Percentiles rank a stretch among this genome's conserved stretches.
phyloP scores from a whole-genome alignment of 2,113 vertebrate genomes.

The Cynopterus brachyotis region DNA sequence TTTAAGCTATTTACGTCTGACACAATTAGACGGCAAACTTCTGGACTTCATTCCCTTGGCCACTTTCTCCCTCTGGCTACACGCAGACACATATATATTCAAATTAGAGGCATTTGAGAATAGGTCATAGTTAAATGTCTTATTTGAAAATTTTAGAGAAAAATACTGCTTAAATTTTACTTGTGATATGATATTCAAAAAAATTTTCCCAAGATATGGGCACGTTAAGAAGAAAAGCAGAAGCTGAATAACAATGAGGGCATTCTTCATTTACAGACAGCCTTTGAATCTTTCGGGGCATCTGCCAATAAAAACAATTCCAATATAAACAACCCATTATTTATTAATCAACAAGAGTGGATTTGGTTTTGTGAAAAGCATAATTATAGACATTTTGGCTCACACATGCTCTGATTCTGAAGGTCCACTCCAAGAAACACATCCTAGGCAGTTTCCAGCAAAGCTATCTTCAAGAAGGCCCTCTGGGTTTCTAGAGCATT shows the following conservation, averaged over 20 bases:
- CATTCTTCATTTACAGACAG: conserved; percentile 38
- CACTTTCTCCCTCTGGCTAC: neutral
- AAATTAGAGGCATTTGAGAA: neutral
- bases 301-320: conserved; percentile 64
- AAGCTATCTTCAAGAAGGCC: neutral
- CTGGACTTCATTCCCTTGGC: neutral
- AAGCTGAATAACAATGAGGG: conserved; percentile 22
- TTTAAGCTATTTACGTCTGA: neutral
- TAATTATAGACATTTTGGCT: neutral
- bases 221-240: neutral
- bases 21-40: neutral
- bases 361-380: neutral
- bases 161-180: neutral
- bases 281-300: conserved; percentile 36
- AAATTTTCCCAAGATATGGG: conserved; percentile 1
- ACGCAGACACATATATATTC: neutral
- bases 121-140: neutral
- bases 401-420: neutral
- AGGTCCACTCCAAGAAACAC: neutral
- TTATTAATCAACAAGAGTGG: conserved; percentile 30
- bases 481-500: neutral
- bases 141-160: neutral
- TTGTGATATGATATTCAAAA: conserved; percentile 49
- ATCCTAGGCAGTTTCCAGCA: neutral
- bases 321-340: conserved; percentile 63